Evolutionary conservation across 1,140 invertebrate genomes (phyloP).

Genomic region (Hyles vespertilio): DNA sequence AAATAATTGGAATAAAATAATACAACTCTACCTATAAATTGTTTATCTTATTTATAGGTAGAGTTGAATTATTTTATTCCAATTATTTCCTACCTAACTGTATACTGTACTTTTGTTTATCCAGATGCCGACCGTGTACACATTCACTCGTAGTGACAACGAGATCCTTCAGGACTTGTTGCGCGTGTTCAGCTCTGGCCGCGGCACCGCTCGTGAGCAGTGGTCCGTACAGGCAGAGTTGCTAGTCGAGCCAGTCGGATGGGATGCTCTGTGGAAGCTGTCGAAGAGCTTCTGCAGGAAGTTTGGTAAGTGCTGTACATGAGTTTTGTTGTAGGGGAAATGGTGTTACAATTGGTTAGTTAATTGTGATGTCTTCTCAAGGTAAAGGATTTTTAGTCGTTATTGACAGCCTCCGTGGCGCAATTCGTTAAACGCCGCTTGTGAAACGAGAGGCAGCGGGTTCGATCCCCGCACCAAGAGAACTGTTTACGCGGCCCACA

Average conservation of each 20-base stretch:
- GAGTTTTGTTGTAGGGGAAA: too few relatives aligned
- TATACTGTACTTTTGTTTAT: conserved; percentile 13
- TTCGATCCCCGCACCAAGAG: too few relatives aligned
- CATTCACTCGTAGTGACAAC: conserved; percentile 51
- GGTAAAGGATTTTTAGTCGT: too few relatives aligned
- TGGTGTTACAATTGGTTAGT: too few relatives aligned
- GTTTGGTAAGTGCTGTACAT: conserved; percentile 45
- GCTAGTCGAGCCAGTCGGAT: conserved; percentile 60
- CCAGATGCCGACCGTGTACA: conserved; percentile 59
- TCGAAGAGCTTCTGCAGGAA: conserved; percentile 67
- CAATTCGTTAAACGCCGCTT: too few relatives aligned
- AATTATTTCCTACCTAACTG: too few relatives aligned
- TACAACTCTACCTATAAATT: background rate
- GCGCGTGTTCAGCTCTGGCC: conserved; percentile 50
- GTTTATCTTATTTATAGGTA: background rate
- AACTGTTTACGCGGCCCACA: too few relatives aligned
- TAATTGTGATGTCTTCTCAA: too few relatives aligned
- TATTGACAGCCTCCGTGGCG: too few relatives aligned
- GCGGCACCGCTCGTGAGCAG: conserved; percentile 51
- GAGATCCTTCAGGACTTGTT: conserved; percentile 56
- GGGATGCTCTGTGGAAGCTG: conserved; percentile 66
- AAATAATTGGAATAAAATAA: conserved; percentile 1
- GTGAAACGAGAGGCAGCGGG: too few relatives aligned
- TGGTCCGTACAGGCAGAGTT: conserved; percentile 60
- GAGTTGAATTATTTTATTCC: background rate